Base-by-base conservation (phyloP, 2,888 invertebrate genomes). In the Oxytorus armatus region DNA sequence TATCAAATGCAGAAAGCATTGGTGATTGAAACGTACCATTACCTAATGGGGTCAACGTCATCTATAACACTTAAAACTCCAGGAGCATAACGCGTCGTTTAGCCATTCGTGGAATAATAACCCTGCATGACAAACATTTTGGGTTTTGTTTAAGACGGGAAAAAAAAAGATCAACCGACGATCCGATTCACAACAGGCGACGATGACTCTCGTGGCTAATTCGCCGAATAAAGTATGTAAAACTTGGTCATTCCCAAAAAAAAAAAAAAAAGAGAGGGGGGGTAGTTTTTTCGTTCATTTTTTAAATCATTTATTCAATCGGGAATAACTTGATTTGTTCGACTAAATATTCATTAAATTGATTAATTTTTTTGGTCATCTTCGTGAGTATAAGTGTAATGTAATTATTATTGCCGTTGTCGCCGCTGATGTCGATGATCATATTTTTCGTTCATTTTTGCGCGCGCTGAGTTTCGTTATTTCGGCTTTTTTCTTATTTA, bases 41-140 rank as follows among this genome's bases (percentile, higher is more conserved):
- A 59, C 78, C 80, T n/a, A 74, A 53, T 79, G 39, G 76, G 69
- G 76, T 70, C 80, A 73, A 68, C 63, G 79, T 66, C 68, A 77
- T 59, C 79, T 73, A 74, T 69, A 80, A 80, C 77, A 76, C 83
- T 80, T 77, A 72, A 70, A 80, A 82, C 77, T 77, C n/a, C 76
- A 66, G 75, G 79, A 75, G 82, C 65, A 73, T 78, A 80, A 80
- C 77, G 77, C 76, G 72, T 79, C 55, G 25, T 79, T 79, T 77
- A 79, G 81, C 83, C 82, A 86, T 84, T 83, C 85, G 85, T 84
- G 83, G 87, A 87, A 88, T 88, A n/a, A n/a, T n/a, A n/a, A 88
- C 87, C 88, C 88, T 88, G 88, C 83, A 85, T 85, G 76, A 79
- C 84, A 86, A 72, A 75, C 49, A 79, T 79, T 79, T 42, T 21